Evolutionary conservation across 2,888 invertebrate genomes (phyloP), one percentile per base, ranked within the genome.

Genomic region (Rhabditoides inermis): DNA sequence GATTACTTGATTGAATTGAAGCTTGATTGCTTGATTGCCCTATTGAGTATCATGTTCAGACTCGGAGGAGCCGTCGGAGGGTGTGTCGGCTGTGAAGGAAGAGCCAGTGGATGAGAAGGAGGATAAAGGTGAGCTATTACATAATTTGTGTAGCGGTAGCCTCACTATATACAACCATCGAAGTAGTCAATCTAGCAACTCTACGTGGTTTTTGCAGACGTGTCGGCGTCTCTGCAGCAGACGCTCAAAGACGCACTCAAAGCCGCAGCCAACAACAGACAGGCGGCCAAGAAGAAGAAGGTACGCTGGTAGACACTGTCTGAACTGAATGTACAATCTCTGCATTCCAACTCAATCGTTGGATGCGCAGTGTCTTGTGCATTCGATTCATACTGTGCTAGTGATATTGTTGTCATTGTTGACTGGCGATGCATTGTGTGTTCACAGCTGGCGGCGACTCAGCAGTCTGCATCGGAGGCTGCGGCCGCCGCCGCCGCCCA

Each of bases 161-260:
- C 28, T 26, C 22, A 22, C 3, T 30, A 12, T 10, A 26, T 12
- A 10, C 36, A 25, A 22, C 20, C 32, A 47, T 23, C n/a, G 22
- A 27, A n/a, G 25, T 36, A 10, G 23, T 10, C 30, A 20, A n/a
- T 26, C 10, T 15, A 18, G 36, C 27, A 22, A 48, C 15, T 47
- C 23, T 22, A 37, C 15, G 25, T 18, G 20, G 35, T 47, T 47
- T 26, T 35, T 35, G 18, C 20, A 48, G 51, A 52, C 37, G 48
- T 46, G 36, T 39, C 60, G 18, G 56, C 55, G 20, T 49, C 53
- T 27, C 53, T 69, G 18, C 65, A 69, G 36, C 61, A 68, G 49
- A 69, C 68, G 39, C 45, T 73, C 36, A 69, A 71, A 46, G 73
- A 73, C 27, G 72, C 70, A 7, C 55, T 73, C 40, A 59, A 58